Percentiles rank a stretch among this genome's conserved stretches.
Conservation (phyloP, 2,113 vertebrate species). For the Tupaia tana region DNA sequence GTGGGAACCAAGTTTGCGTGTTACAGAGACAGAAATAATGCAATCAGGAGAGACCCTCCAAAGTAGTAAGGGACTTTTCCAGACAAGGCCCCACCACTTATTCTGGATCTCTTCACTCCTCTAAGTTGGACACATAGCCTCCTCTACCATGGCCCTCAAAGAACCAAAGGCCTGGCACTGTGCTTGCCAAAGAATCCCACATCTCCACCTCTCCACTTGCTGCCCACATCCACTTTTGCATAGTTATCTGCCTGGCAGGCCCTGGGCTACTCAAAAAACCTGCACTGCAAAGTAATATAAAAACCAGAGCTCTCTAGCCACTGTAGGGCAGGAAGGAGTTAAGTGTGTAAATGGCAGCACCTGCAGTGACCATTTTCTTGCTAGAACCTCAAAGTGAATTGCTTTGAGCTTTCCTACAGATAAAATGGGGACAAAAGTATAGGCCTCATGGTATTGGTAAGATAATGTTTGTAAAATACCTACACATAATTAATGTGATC, state of each 20-base stretch:
- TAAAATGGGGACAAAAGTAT: not conserved
- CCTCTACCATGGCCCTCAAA: not conserved
- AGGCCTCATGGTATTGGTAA: not conserved
- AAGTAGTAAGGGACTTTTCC: not conserved
- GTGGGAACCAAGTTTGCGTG: not conserved
- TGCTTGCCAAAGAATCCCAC: not conserved
- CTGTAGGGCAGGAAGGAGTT: not conserved
- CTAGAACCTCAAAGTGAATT: not conserved
- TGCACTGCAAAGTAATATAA: not conserved
- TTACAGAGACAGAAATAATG: not conserved
- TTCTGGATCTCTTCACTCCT: not conserved
- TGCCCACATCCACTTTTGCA: not conserved
- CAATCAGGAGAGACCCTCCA: not conserved
- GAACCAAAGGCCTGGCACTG: not conserved
- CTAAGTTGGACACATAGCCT: not conserved
- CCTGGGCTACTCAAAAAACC: not conserved
- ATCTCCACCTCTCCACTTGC: not conserved
- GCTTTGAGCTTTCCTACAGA: not conserved
- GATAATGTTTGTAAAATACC: constrained; percentile 32
- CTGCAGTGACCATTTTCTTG: not conserved
- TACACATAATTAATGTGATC: not conserved
- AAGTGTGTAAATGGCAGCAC: not conserved
- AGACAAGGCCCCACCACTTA: not conserved
- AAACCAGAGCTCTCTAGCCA: not conserved
- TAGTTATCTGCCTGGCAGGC: not conserved